These are phyloP conservation scores for Phycodurus eques DNA, from an alignment of 2,113 vertebrate genomes.

Conservation along the genomic window DNA sequence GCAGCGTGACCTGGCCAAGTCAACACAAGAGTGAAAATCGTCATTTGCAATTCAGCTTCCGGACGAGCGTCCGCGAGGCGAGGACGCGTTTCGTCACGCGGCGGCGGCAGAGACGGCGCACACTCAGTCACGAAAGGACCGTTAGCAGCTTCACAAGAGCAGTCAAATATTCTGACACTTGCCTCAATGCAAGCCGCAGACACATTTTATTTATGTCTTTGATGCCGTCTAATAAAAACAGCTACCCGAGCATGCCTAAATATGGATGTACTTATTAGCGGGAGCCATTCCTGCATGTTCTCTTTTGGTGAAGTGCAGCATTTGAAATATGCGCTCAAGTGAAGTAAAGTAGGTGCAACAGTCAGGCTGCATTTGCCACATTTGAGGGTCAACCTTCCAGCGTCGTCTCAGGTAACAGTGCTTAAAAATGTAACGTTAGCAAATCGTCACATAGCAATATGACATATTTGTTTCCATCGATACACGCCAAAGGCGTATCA, in stretches of 20 bases:
- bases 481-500: conserved; percentile 9
- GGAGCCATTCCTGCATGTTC: conserved; percentile 24
- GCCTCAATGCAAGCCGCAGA: conserved; percentile 19
- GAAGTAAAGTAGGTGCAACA: conserved; percentile 62
- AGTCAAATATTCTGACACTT: conserved; percentile 18
- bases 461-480: conserved; percentile 1
- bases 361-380: conserved; percentile 15
- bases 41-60: conserved; percentile 19
- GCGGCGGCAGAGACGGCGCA: conserved; percentile 9
- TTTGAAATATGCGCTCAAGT: conserved; percentile 46
- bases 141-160: conserved; percentile 27
- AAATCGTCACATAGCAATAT: not conserved
- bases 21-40: conserved; percentile 3
- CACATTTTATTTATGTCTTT: conserved; percentile 48
- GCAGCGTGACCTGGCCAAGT: conserved; percentile 54
- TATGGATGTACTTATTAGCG: conserved; percentile 45
- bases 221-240: conserved; percentile 44
- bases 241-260: conserved; percentile 43
- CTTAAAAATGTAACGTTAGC: not conserved
- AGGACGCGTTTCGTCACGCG: conserved; percentile 32
- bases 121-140: conserved; percentile 28
- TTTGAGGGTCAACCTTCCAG: not conserved
- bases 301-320: conserved; percentile 44
- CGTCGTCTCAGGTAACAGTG: not conserved
- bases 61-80: conserved; percentile 12